These are phyloP conservation scores for Clunio marinus DNA, from an alignment of 2,888 invertebrate species.

Conservation along the genomic window DNA sequence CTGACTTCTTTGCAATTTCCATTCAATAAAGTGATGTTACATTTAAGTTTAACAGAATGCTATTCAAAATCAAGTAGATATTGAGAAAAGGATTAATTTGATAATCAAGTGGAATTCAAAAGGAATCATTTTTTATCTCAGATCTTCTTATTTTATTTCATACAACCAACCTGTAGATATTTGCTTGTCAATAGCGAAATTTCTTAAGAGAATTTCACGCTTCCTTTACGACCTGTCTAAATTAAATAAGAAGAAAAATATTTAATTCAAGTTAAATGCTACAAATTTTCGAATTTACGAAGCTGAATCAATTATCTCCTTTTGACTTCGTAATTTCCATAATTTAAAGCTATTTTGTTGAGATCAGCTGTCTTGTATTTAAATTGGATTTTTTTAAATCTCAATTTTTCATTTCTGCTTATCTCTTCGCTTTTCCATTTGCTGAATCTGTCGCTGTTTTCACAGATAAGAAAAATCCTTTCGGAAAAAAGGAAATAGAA, in stretches of 20 bases:
- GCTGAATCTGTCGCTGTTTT: background rate
- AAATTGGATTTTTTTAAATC: constrained; percentile 20
- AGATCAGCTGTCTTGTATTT: constrained; percentile 16
- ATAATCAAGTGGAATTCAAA: background rate
- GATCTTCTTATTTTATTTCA: background rate
- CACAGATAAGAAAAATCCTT: background rate
- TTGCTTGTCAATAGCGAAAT: too few relatives aligned
- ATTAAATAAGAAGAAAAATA: too few relatives aligned
- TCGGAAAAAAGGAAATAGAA: background rate
- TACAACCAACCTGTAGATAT: too few relatives aligned
- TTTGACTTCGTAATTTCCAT: background rate
- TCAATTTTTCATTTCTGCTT: background rate
- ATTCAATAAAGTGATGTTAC: too few relatives aligned
- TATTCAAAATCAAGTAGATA: too few relatives aligned
- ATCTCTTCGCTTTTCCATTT: background rate
- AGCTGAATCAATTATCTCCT: background rate
- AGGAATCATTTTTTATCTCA: background rate
- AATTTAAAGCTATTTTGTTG: background rate
- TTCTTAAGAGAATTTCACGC: too few relatives aligned
- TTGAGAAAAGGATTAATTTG: too few relatives aligned
- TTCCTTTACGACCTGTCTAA: too few relatives aligned
- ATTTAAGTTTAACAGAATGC: too few relatives aligned
- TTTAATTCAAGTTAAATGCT: background rate
- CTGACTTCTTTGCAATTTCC: too few relatives aligned
- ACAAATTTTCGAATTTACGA: background rate